Percentiles rank a stretch among this genome's conserved stretches.
These are phyloP conservation scores for Epistrophe grossulariae DNA, from an alignment of 2,888 invertebrate species.

Conservation along the genomic window DNA sequence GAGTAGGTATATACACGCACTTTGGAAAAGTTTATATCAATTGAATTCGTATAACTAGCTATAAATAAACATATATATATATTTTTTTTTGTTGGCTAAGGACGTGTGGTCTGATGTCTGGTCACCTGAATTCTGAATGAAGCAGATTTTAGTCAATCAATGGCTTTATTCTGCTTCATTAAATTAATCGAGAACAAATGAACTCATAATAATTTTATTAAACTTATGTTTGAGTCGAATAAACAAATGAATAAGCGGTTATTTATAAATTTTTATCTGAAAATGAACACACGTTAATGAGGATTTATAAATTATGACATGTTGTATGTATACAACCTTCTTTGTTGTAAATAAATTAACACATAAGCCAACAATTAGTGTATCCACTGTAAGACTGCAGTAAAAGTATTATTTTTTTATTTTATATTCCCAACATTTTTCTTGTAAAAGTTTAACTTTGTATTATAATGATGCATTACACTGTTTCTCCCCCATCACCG, in stretches of 20 bases:
- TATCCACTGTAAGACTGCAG: too few species aligned
- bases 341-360: background rate
- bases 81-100: background rate
- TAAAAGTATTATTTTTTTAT: too few species aligned
- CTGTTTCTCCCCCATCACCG: too few species aligned
- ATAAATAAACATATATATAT: constrained; percentile 23
- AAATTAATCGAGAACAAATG: constrained; percentile 68
- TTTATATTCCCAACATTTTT: too few species aligned
- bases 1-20: background rate
- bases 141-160: constrained; percentile 56
- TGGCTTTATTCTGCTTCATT: constrained; percentile 37
- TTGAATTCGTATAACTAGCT: background rate
- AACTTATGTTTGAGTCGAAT: constrained; percentile 8
- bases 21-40: constrained; percentile 16
- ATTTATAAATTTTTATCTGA: constrained; percentile 1
- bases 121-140: constrained; percentile 11
- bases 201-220: constrained; percentile 50
- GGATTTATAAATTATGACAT: background rate
- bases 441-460: too few species aligned
- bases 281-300: constrained; percentile 1
- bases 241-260: constrained; percentile 26
- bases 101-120: constrained; percentile 20
- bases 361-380: background rate
- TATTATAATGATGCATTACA: too few species aligned
- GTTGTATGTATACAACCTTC: background rate